These are phyloP conservation scores for Takifugu bimaculatus DNA, from an alignment of 2,113 vertebrate species.

Conservation along the genomic window DNA sequence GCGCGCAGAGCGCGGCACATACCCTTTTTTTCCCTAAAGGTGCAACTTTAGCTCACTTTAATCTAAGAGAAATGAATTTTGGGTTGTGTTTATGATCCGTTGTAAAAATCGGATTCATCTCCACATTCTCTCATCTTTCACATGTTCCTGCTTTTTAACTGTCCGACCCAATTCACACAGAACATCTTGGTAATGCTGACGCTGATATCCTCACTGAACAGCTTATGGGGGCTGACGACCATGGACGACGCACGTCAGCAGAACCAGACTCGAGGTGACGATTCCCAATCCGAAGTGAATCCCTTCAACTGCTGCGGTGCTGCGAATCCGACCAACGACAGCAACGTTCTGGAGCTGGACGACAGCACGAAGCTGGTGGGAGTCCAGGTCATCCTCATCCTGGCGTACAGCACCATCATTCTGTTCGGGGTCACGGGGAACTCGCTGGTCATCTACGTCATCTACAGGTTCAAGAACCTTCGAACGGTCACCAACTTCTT, in stretches of 20 bases:
- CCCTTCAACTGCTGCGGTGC: conserved; percentile 51
- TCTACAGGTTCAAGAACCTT: conserved; percentile 89
- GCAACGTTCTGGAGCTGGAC: conserved; percentile 65
- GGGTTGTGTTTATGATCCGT: too few relatives aligned
- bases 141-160: too few relatives aligned
- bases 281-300: conserved; percentile 8
- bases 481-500: conserved; percentile 93
- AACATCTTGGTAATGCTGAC: not conserved
- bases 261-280: conserved; percentile 71
- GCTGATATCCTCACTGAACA: not conserved
- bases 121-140: too few relatives aligned
- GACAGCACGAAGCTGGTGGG: conserved; percentile 87
- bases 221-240: conserved; percentile 28
- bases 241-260: conserved; percentile 64
- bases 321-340: not conserved
- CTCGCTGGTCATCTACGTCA: conserved; percentile 88
- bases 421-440: conserved; percentile 88
- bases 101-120: too few relatives aligned
- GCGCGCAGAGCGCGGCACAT: too few relatives aligned
- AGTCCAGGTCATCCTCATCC: conserved; percentile 85
- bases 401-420: conserved; percentile 91
- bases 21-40: too few relatives aligned
- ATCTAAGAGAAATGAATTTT: too few relatives aligned
- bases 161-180: not conserved
- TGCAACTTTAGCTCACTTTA: too few relatives aligned